Evolutionary conservation across 1,140 invertebrate genomes (phyloP).

Genomic region (Polypedilum vanderplanki): DNA sequence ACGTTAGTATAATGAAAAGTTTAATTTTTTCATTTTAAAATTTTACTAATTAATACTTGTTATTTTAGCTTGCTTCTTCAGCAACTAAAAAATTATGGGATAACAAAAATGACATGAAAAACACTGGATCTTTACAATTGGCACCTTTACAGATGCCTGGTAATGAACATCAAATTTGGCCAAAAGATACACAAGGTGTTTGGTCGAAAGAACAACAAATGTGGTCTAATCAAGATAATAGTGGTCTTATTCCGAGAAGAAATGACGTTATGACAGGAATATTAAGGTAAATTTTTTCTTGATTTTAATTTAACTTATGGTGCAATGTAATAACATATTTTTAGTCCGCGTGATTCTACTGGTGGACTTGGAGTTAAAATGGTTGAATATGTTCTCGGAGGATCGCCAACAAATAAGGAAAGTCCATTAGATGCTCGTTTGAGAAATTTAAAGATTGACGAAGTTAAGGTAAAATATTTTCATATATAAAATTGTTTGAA

Average conservation of each 20-base stretch:
- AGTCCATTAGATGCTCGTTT: conserved; percentile 64
- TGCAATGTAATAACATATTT: conserved; percentile 30
- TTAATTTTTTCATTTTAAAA: not conserved
- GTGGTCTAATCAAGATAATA: conserved; percentile 43
- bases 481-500: too few relatives aligned
- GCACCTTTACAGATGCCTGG: conserved; percentile 42
- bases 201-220: conserved; percentile 37
- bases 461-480: conserved; percentile 39
- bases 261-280: conserved; percentile 42
- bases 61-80: conserved; percentile 42
- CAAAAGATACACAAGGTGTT: not conserved
- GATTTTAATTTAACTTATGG: not conserved
- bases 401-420: conserved; percentile 77
- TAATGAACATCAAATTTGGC: conserved; percentile 42
- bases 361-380: conserved; percentile 90
- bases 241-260: conserved; percentile 40
- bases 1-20: not conserved
- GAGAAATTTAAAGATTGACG: conserved; percentile 60
- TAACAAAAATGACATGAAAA: conserved; percentile 39
- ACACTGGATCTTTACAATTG: conserved; percentile 34
- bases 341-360: conserved; percentile 59
- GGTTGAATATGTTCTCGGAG: conserved; percentile 94
- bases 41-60: not conserved
- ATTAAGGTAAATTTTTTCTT: conserved; percentile 37
- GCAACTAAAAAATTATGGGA: conserved; percentile 44